Evolutionary conservation across 1,140 invertebrate species (phyloP).

Genomic region (Drosophila ogumai): DNA sequence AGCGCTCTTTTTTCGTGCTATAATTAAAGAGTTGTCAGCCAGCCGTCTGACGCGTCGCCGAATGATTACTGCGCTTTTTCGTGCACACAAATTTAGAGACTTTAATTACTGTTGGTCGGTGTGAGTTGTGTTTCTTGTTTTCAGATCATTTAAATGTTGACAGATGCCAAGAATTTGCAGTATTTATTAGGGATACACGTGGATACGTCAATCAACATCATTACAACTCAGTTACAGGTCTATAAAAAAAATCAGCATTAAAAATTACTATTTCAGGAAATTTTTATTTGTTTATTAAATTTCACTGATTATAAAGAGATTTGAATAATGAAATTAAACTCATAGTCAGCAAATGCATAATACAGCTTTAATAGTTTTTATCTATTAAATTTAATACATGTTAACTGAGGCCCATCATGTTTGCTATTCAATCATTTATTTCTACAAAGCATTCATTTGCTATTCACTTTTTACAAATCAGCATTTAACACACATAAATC

Average conservation of each 20-base stretch:
- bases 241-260: background rate
- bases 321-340: background rate
- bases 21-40: constrained; percentile 45
- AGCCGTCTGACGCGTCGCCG: background rate
- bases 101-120: constrained; percentile 12
- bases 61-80: constrained; percentile 15
- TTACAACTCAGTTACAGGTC: too few relatives aligned
- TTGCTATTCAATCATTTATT: constrained; percentile 5
- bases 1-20: constrained; percentile 34
- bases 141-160: background rate
- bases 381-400: background rate
- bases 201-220: background rate
- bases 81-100: constrained; percentile 7
- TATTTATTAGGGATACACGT: background rate
- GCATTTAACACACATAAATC: constrained; percentile 9
- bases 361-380: background rate
- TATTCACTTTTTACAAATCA: constrained; percentile 7
- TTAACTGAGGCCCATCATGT: too few relatives aligned
- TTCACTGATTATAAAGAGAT: background rate
- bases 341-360: background rate
- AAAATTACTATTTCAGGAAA: too few relatives aligned
- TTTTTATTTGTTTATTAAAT: background rate
- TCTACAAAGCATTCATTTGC: background rate
- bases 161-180: background rate
- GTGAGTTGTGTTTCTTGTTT: background rate